Percentiles rank a stretch among this genome's conserved stretches.
Evolutionary conservation across 2,888 invertebrate species (phyloP).

Genomic region (Xestia sexstrigata): DNA sequence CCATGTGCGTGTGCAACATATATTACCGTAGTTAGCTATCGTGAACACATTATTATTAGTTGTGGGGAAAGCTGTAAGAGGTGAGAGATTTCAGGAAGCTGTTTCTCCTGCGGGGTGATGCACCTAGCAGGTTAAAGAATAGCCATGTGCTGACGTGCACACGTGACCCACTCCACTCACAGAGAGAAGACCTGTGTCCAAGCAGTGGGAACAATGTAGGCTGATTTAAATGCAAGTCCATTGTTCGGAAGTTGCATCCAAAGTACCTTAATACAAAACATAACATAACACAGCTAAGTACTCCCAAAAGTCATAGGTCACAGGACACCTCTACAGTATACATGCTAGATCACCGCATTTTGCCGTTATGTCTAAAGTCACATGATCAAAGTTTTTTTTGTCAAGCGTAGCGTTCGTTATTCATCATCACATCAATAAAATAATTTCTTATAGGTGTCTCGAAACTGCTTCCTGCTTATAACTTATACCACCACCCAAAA

Average conservation of each 20-base stretch:
- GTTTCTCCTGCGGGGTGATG: background rate
- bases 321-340: background rate
- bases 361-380: background rate
- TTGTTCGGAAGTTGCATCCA: too few species aligned
- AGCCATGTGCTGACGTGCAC: background rate
- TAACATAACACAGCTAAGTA: background rate
- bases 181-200: background rate
- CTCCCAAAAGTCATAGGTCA: background rate
- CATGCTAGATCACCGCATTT: background rate
- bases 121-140: background rate
- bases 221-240: too few species aligned
- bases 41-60: constrained; percentile 72
- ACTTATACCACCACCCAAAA: constrained; percentile 41
- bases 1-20: constrained; percentile 76
- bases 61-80: constrained; percentile 58
- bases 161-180: background rate
- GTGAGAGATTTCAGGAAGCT: constrained; percentile 22
- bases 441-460: background rate
- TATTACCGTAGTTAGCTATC: constrained; percentile 82
- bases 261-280: too few species aligned
- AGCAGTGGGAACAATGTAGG: background rate
- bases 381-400: background rate
- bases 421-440: background rate
- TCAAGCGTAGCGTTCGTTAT: background rate
- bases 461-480: constrained; percentile 52